phyloP scores from a whole-genome alignment of 64 coral and sea anemone genomes.

The Acropora tenuis region DNA sequence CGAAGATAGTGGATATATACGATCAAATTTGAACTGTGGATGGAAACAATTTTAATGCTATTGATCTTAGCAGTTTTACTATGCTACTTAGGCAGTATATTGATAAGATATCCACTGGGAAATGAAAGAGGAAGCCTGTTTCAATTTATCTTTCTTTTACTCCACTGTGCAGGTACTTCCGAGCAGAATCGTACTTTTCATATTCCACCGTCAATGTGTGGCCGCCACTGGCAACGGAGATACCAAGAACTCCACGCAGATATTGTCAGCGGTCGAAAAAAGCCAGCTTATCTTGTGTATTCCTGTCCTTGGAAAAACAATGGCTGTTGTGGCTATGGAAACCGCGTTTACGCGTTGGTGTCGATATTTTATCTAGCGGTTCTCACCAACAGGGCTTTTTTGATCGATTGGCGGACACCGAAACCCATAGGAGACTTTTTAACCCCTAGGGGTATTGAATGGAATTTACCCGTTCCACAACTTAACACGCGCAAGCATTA shows the following conservation, averaged over 20 bases:
- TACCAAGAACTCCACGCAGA: conserved; percentile 46
- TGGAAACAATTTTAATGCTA: too few species aligned
- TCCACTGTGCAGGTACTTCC: background rate
- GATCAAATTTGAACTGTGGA: too few species aligned
- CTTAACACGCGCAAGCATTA: conserved; percentile 36
- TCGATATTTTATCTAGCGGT: conserved; percentile 55
- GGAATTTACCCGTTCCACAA: conserved; percentile 27
- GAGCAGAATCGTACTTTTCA: background rate
- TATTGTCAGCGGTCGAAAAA: background rate
- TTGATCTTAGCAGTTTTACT: too few species aligned
- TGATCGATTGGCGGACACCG: conserved; percentile 46
- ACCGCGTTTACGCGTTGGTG: conserved; percentile 29
- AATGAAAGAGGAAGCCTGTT: background rate
- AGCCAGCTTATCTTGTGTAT: conserved; percentile 25
- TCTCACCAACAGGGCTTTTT: conserved; percentile 46
- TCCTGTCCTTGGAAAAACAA: conserved; percentile 7
- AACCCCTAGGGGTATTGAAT: conserved; percentile 16
- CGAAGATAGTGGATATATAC: too few species aligned
- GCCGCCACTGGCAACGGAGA: conserved; percentile 39
- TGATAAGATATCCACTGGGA: too few species aligned
- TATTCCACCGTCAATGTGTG: conserved; percentile 12
- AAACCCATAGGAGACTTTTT: conserved; percentile 26
- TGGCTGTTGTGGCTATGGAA: conserved; percentile 59
- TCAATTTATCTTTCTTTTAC: background rate
- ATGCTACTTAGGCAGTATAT: too few species aligned